These are phyloP conservation scores for Heteractis magnifica DNA, from an alignment of 92 coral and sea anemone species.

Conservation along the genomic window DNA sequence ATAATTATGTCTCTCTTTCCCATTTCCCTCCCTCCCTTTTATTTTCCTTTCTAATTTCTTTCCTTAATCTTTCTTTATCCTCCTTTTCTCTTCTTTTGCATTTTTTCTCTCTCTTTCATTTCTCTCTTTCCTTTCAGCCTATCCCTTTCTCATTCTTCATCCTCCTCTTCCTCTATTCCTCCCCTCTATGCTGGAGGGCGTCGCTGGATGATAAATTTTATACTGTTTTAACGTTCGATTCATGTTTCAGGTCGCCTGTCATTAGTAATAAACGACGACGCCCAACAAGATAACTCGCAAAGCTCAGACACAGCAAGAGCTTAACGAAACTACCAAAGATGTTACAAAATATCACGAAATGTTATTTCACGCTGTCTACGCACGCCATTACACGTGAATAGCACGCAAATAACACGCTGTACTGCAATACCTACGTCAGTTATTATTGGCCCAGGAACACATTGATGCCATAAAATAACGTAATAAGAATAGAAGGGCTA, in stretches of 20 bases:
- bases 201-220: background rate
- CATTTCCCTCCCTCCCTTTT: too few species aligned
- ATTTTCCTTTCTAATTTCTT: background rate
- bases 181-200: background rate
- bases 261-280: conserved; percentile 19
- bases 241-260: conserved; percentile 15
- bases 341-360: background rate
- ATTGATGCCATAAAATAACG: background rate
- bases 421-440: background rate
- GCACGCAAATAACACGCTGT: background rate
- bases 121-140: background rate
- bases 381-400: background rate
- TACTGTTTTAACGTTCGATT: background rate
- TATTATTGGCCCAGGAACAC: background rate
- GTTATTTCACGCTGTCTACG: background rate
- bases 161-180: too few species aligned
- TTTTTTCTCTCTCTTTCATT: background rate
- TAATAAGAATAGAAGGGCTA: background rate
- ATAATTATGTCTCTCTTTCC: too few species aligned
- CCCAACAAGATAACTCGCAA: conserved; percentile 17
- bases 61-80: background rate
- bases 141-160: background rate
- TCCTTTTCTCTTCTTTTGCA: background rate
- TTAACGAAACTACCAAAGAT: background rate
- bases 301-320: conserved; percentile 12